phyloP scores from a whole-genome alignment of 2,113 vertebrate genomes.

The Amblyopsis rosae region DNA sequence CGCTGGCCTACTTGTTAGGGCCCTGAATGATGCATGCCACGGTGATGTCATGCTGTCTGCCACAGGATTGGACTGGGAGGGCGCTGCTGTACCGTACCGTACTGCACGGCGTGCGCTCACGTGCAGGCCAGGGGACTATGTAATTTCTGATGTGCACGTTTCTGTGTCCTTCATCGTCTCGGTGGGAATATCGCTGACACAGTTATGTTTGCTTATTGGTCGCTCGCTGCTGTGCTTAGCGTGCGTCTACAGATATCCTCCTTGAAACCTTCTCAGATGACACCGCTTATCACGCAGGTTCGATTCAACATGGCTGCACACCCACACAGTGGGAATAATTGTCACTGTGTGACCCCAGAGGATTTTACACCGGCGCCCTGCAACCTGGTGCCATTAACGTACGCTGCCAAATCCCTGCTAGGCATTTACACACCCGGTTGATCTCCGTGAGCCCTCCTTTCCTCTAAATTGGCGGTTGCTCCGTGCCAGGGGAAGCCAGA shows the following conservation, averaged over 20 bases:
- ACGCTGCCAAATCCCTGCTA: conserved; percentile 1
- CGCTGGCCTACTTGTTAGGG: conserved; percentile 32
- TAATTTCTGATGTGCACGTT: too few species aligned
- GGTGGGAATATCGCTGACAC: not conserved
- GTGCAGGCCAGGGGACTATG: too few species aligned
- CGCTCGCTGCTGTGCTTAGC: not conserved
- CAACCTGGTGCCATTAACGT: not conserved
- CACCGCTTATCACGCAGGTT: not conserved
- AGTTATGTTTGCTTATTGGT: not conserved
- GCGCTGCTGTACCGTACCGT: too few species aligned
- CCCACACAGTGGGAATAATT: not conserved
- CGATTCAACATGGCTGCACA: not conserved
- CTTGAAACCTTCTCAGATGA: not conserved
- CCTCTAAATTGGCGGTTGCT: not conserved
- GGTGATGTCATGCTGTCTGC: conserved; percentile 35
- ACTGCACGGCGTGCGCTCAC: too few species aligned
- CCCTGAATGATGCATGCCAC: conserved; percentile 44
- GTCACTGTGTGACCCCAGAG: not conserved
- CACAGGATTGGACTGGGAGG: conserved; percentile 9
- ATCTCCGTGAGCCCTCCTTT: not conserved
- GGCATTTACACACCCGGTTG: not conserved
- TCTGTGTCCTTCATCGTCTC: too few species aligned
- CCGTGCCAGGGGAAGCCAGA: not conserved
- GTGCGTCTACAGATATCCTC: not conserved
- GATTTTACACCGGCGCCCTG: not conserved